phyloP scores from a whole-genome alignment of 2,797 vertebrate species.

The Sorex maritimensis region DNA sequence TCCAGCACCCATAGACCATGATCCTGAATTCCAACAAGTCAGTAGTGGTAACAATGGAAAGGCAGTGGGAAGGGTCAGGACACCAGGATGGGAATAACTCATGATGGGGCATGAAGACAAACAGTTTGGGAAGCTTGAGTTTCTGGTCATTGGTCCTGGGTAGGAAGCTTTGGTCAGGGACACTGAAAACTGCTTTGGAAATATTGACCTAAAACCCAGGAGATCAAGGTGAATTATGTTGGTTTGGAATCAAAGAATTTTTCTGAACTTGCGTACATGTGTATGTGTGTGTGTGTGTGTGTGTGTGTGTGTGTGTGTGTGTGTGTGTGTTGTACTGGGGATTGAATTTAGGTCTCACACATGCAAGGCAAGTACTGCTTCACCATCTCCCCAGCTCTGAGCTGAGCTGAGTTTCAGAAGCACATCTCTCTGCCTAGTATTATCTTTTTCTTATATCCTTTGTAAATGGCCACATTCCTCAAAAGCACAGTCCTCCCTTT shows the following conservation, averaged over 20 bases:
- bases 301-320: no score
- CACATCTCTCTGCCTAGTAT: not conserved
- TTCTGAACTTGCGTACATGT: no score
- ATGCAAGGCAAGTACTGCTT: no score
- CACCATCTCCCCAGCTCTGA: no score
- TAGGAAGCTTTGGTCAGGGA: not conserved
- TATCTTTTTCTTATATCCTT: not conserved
- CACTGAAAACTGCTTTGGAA: not conserved
- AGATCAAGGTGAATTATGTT: not conserved
- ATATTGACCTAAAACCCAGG: not conserved
- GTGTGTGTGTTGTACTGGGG: no score
- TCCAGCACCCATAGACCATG: no score
- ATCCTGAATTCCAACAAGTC: no score
- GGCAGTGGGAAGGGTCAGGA: not conserved
- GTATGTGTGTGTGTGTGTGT: no score
- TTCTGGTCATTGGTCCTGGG: not conserved
- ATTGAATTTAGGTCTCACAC: no score
- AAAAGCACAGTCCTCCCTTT: not conserved
- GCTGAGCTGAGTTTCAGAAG: not conserved
- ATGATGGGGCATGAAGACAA: no score
- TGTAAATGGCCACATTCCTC: not conserved
- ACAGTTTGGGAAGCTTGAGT: not conserved
- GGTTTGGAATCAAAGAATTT: not conserved
- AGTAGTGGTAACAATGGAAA: not conserved
- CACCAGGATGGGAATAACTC: not conserved